phyloP scores from a whole-genome alignment of 2,888 invertebrate species.

The Embidobia sp. region DNA sequence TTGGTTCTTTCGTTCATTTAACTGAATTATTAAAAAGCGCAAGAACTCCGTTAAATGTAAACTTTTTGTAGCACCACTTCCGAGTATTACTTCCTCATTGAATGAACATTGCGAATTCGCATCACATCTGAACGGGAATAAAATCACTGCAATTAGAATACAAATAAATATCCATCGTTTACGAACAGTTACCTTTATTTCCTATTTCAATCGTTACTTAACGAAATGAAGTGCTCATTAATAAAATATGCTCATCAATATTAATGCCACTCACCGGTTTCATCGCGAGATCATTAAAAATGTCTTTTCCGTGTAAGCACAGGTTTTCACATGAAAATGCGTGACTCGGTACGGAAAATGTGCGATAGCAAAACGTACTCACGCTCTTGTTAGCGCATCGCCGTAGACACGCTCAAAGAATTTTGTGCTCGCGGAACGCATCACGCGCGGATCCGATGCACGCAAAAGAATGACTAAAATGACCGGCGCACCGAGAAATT shows the following conservation, averaged over 20 bases:
- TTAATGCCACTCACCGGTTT: constrained; percentile 25
- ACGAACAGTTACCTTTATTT: too few species aligned
- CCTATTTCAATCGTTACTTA: too few species aligned
- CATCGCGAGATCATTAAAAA: constrained; percentile 39
- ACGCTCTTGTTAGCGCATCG: constrained; percentile 56
- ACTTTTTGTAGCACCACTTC: too few species aligned
- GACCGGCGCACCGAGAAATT: constrained; percentile 56
- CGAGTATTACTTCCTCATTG: too few species aligned
- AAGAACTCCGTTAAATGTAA: too few species aligned
- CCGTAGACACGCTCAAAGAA: constrained; percentile 45
- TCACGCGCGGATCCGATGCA: constrained; percentile 52
- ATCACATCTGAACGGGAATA: too few species aligned
- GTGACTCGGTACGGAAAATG: constrained; percentile 36
- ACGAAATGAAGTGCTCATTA: too few species aligned
- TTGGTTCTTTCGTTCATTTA: too few species aligned
- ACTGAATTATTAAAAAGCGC: too few species aligned
- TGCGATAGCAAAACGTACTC: constrained; percentile 38
- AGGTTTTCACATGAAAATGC: constrained; percentile 30
- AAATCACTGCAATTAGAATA: too few species aligned
- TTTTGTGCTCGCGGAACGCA: constrained; percentile 47
- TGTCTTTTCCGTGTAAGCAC: constrained; percentile 31
- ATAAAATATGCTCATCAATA: constrained; percentile 25
- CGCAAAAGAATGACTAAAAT: constrained; percentile 62
- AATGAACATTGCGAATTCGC: too few species aligned
- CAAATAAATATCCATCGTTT: too few species aligned